These are phyloP conservation scores for Carcina quercana DNA, from an alignment of 2,888 invertebrate genomes.

Conservation along the genomic window DNA sequence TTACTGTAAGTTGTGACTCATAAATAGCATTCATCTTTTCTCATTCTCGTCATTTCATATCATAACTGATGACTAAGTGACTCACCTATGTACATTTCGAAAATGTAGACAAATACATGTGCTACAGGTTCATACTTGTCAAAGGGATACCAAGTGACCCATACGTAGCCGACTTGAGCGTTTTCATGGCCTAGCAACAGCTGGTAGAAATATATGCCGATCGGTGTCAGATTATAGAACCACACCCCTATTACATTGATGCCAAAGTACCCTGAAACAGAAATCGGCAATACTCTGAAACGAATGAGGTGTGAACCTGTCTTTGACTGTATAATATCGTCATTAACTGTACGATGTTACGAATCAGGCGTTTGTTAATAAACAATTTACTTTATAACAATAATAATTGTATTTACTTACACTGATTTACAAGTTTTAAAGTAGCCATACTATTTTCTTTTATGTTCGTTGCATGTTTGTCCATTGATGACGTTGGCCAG, in stretches of 20 bases:
- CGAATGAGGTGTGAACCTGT: no score
- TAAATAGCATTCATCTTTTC: no score
- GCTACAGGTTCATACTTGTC: constrained; percentile 47
- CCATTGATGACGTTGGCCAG: constrained; percentile 55
- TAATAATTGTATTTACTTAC: constrained; percentile 33
- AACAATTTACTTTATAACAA: no score
- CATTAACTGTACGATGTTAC: no score
- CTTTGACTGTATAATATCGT: no score
- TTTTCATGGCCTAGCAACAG: constrained; percentile 13
- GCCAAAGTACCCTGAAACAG: constrained; percentile 2
- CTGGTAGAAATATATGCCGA: constrained; percentile 5
- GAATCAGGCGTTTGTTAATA: neutral
- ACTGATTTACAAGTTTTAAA: constrained; percentile 45
- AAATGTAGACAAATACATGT: constrained; percentile 50
- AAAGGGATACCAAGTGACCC: constrained; percentile 65
- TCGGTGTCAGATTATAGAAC: constrained; percentile 7
- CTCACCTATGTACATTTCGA: constrained; percentile 57
- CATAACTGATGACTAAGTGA: no score
- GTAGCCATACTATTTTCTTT: constrained; percentile 47
- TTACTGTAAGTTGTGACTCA: no score
- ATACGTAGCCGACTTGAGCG: constrained; percentile 46
- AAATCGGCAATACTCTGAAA: no score
- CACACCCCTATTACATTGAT: constrained; percentile 2
- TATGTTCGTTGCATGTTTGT: constrained; percentile 35
- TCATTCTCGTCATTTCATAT: no score